Conservation (phyloP, 2,888 invertebrate genomes). For the Noctua fimbriata region DNA sequence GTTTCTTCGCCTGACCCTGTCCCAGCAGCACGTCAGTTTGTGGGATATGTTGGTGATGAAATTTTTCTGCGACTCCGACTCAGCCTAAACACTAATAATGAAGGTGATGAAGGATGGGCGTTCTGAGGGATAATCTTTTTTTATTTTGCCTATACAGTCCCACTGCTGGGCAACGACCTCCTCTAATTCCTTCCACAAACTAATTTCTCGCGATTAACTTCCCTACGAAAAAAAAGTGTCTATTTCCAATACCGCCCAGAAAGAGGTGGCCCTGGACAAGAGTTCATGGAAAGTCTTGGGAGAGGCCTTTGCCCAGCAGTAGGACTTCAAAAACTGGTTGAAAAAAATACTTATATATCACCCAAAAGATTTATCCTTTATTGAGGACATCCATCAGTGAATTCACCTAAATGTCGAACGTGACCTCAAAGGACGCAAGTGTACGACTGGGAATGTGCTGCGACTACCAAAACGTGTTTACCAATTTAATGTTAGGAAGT, state of each 20-base stretch:
- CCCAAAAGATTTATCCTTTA: conserved; percentile 65
- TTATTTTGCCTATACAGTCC: not conserved
- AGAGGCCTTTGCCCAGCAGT: not conserved
- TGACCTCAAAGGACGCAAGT: conserved; percentile 77
- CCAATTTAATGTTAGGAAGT: conserved; percentile 54
- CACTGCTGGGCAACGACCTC: not conserved
- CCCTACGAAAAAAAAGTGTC: not conserved
- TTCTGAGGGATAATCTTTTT: not conserved
- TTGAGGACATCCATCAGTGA: conserved; percentile 72
- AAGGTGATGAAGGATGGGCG: not conserved
- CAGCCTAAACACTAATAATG: not conserved
- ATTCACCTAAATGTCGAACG: conserved; percentile 78
- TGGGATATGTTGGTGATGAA: not conserved
- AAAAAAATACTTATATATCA: conserved; percentile 68
- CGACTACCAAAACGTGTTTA: conserved; percentile 77
- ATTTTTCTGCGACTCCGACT: not conserved
- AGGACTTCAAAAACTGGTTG: conserved; percentile 35
- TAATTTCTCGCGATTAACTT: not conserved
- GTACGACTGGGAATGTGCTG: conserved; percentile 56
- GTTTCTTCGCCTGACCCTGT: not conserved
- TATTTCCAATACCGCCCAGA: not conserved
- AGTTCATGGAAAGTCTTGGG: not conserved
- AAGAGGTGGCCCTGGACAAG: not conserved
- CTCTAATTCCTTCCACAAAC: not conserved
- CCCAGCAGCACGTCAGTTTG: not conserved